These are phyloP conservation scores for Heliconius charithonia DNA, from an alignment of 2,888 invertebrate species.

Conservation along the genomic window DNA sequence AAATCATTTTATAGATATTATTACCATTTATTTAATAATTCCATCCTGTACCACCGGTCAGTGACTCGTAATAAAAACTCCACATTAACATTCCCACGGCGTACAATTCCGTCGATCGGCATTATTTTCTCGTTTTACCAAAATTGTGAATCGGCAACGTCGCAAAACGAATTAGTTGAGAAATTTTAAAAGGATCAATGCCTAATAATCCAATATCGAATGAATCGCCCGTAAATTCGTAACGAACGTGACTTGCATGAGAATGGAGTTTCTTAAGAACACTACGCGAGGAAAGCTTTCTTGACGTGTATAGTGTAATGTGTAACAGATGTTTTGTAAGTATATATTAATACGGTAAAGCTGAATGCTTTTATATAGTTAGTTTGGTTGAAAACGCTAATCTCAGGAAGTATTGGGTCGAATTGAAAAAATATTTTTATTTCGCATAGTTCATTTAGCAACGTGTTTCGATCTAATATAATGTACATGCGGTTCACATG, in stretches of 20 bases:
- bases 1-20: too few relatives aligned
- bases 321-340: background rate
- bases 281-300: slow-evolving; percentile 56
- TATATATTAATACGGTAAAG: background rate
- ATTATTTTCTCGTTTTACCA: slow-evolving; percentile 69
- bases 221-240: slow-evolving; percentile 81
- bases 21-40: too few relatives aligned
- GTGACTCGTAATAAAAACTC: slow-evolving; percentile 29
- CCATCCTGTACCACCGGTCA: background rate
- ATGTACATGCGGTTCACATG: too few relatives aligned
- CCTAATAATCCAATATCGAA: slow-evolving; percentile 82
- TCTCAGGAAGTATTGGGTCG: background rate
- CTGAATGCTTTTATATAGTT: background rate
- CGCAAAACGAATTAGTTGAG: slow-evolving; percentile 53
- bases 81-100: slow-evolving; percentile 59
- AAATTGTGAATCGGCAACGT: slow-evolving; percentile 68
- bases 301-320: slow-evolving; percentile 45
- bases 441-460: background rate
- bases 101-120: slow-evolving; percentile 66
- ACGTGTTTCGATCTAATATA: too few relatives aligned
- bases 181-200: slow-evolving; percentile 78
- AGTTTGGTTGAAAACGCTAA: background rate
- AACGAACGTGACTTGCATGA: slow-evolving; percentile 70
- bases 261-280: slow-evolving; percentile 54
- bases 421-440: too few relatives aligned